Evolutionary conservation across 2,113 vertebrate species (phyloP).

Genomic region (Triplophysa tibetana): DNA sequence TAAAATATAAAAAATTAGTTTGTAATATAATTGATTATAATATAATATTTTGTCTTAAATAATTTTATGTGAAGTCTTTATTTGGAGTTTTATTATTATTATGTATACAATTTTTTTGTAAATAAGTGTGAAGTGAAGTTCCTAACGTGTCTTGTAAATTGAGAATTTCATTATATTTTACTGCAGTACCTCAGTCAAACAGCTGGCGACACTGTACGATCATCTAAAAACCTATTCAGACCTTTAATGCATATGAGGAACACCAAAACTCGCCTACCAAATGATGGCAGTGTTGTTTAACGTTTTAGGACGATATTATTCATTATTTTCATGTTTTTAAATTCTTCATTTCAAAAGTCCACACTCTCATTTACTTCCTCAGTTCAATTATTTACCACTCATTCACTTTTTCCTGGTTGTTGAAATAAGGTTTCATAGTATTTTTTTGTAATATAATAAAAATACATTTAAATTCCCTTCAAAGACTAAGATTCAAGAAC

Average conservation of each 20-base stretch:
- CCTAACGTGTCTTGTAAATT: neutral
- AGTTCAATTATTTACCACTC: neutral
- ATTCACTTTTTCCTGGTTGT: neutral
- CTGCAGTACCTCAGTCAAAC: neutral
- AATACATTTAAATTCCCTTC: neutral
- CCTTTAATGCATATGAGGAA: neutral
- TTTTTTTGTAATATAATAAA: neutral
- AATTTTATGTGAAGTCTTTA: too few species aligned
- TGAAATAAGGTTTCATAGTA: neutral
- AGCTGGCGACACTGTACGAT: conserved; percentile 24
- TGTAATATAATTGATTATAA: too few species aligned
- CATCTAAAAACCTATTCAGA: neutral
- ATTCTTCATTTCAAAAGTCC: neutral
- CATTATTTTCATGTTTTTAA: neutral
- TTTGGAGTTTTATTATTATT: too few species aligned
- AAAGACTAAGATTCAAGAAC: neutral
- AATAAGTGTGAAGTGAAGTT: too few species aligned
- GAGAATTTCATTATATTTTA: neutral
- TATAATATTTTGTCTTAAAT: too few species aligned
- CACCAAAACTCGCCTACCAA: neutral
- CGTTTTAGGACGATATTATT: neutral
- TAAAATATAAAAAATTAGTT: too few species aligned
- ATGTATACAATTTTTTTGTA: too few species aligned
- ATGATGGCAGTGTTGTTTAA: conserved; percentile 50
- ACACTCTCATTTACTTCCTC: neutral